These are phyloP conservation scores for Gymnocephalus cernua DNA, from an alignment of 2,113 vertebrate genomes.

Conservation along the genomic window DNA sequence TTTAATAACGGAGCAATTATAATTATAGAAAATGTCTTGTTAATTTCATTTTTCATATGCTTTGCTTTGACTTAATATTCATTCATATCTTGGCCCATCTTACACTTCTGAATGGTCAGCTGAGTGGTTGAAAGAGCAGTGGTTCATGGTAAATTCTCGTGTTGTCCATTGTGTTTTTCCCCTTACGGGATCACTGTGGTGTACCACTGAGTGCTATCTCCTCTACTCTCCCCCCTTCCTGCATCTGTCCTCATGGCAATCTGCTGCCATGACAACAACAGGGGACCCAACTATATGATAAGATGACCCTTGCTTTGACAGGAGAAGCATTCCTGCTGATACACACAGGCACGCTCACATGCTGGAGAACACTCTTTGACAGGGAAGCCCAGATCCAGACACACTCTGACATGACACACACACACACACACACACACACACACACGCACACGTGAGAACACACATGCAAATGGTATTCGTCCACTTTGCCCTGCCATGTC, in stretches of 20 bases:
- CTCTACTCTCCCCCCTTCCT: neutral
- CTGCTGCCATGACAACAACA: constrained; percentile 72
- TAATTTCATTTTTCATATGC: neutral
- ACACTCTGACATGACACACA: constrained; percentile 45
- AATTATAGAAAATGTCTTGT: neutral
- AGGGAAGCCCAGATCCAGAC: constrained; percentile 60
- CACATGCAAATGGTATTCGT: constrained; percentile 18
- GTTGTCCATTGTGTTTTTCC: constrained; percentile 25
- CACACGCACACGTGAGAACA: constrained; percentile 17
- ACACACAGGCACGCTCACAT: constrained; percentile 52
- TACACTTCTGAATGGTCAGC: constrained; percentile 38
- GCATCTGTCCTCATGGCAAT: constrained; percentile 54
- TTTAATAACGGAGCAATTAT: neutral
- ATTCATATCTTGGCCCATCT: constrained; percentile 48
- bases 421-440: constrained; percentile 31
- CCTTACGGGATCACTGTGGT: constrained; percentile 28
- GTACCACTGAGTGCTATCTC: constrained; percentile 25
- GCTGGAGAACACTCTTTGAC: constrained; percentile 54
- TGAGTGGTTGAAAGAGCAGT: constrained; percentile 32
- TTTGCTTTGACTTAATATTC: constrained; percentile 14
- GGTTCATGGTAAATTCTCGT: constrained; percentile 39
- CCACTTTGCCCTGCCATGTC: constrained; percentile 59
- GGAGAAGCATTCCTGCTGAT: constrained; percentile 62
- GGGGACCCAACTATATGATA: constrained; percentile 69
- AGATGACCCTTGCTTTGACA: constrained; percentile 73